Evolutionary conservation across 2,113 vertebrate genomes (phyloP).

Genomic region (Toxostoma redivivum): DNA sequence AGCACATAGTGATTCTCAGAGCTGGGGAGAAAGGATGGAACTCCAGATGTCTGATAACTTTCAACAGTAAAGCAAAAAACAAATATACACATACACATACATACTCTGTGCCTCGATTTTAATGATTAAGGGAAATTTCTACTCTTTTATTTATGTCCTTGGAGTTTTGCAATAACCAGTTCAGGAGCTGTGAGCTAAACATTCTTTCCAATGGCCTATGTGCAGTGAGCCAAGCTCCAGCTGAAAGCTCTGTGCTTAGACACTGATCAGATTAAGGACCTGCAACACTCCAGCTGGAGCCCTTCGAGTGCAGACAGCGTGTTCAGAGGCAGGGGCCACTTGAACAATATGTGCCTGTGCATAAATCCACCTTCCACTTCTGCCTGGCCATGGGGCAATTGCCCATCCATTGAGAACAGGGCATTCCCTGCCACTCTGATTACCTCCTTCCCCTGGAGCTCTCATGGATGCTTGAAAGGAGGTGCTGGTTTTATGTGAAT

Average conservation of each 20-base stretch:
- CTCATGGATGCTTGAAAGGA: neutral
- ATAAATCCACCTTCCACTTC: neutral
- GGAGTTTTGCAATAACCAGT: neutral
- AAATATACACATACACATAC: neutral
- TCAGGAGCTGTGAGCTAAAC: neutral
- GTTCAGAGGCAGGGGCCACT: neutral
- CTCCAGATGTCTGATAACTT: neutral
- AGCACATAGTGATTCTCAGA: neutral
- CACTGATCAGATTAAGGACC: conserved; percentile 12
- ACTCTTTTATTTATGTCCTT: neutral
- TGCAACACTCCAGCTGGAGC: conserved; percentile 1
- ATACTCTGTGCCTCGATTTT: neutral
- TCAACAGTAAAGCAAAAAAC: neutral
- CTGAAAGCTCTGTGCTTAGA: neutral
- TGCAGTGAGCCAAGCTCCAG: neutral
- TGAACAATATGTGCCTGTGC: conserved; percentile 40
- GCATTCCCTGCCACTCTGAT: conserved; percentile 1
- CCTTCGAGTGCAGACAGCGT: neutral
- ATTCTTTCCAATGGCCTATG: neutral
- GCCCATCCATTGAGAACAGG: neutral
- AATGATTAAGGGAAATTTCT: neutral
- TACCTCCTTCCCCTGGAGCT: neutral
- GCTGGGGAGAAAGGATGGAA: neutral
- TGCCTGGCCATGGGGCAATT: conserved; percentile 7
- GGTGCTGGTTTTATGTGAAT: neutral